phyloP scores from a whole-genome alignment of 92 coral and sea anemone genomes.

The Scolanthus callimorphus region DNA sequence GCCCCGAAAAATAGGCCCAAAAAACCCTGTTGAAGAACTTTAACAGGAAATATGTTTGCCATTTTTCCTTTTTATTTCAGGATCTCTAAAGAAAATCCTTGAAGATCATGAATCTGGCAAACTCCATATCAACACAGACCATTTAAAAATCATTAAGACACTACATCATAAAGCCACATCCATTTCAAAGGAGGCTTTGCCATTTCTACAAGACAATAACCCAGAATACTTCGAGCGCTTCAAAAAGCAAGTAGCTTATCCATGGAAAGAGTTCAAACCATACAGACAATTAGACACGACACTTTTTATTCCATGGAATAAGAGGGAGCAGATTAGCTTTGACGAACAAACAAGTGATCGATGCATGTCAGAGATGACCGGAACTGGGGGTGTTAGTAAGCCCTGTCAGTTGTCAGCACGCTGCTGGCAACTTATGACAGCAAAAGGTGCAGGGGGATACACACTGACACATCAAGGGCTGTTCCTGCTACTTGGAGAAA shows the following conservation, averaged over 20 bases:
- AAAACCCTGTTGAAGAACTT: no score
- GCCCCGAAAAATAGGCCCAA: no score
- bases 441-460: slow-evolving; percentile 65
- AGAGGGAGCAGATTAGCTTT: slow-evolving; percentile 49
- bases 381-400: slow-evolving; percentile 32
- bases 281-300: slow-evolving; percentile 45
- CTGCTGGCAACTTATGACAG: slow-evolving; percentile 64
- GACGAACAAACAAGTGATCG: slow-evolving; percentile 70
- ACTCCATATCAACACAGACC: slow-evolving; percentile 26
- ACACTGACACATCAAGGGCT: slow-evolving; percentile 80
- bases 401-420: slow-evolving; percentile 60
- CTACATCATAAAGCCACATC: slow-evolving; percentile 48
- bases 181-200: slow-evolving; percentile 58
- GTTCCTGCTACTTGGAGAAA: slow-evolving; percentile 70
- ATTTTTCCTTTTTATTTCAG: slow-evolving; percentile 10
- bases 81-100: slow-evolving; percentile 56
- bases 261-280: slow-evolving; percentile 77
- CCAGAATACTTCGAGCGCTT: slow-evolving; percentile 62
- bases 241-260: slow-evolving; percentile 47
- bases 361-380: slow-evolving; percentile 68
- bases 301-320: slow-evolving; percentile 32
- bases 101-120: slow-evolving; percentile 43
- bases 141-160: slow-evolving; percentile 16
- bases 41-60: not conserved
- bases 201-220: slow-evolving; percentile 26